Conservation (phyloP, 2,113 vertebrate genomes). For the Cheilinus undulatus region DNA sequence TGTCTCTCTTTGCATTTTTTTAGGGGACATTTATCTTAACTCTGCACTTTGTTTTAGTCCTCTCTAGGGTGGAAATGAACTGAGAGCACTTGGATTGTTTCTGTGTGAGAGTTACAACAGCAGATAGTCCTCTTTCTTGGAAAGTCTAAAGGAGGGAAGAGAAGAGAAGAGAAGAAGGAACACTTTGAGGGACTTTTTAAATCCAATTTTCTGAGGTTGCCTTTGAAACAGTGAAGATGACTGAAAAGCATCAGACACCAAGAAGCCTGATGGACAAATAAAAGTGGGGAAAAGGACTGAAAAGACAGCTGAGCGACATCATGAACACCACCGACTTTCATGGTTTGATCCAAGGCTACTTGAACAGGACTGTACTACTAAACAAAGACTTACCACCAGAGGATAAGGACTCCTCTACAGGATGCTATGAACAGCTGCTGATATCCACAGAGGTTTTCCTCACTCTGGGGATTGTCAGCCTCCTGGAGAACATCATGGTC, state of each 20-base stretch:
- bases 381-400: slow-evolving; percentile 65
- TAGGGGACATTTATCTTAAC: not conserved
- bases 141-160: not conserved
- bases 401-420: slow-evolving; percentile 81
- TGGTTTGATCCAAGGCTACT: slow-evolving; percentile 76
- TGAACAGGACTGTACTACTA: slow-evolving; percentile 67
- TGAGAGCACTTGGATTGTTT: not conserved
- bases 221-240: not conserved
- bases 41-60: not conserved
- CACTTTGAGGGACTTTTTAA: not conserved
- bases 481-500: slow-evolving; percentile 93
- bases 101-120: not conserved
- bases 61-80: slow-evolving; percentile 6
- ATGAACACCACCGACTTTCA: slow-evolving; percentile 86
- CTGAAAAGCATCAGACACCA: not conserved
- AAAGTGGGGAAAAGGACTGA: not conserved
- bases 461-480: slow-evolving; percentile 90
- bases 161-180: not conserved
- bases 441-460: slow-evolving; percentile 94
- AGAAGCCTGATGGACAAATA: slow-evolving; percentile 30
- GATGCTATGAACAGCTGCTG: slow-evolving; percentile 93
- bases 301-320: no score
- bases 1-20: not conserved
- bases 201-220: not conserved
- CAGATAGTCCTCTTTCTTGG: not conserved